These are phyloP conservation scores for Zhuqinia jingwanae DNA, from an alignment of 2,888 invertebrate species.

Conservation along the genomic window DNA sequence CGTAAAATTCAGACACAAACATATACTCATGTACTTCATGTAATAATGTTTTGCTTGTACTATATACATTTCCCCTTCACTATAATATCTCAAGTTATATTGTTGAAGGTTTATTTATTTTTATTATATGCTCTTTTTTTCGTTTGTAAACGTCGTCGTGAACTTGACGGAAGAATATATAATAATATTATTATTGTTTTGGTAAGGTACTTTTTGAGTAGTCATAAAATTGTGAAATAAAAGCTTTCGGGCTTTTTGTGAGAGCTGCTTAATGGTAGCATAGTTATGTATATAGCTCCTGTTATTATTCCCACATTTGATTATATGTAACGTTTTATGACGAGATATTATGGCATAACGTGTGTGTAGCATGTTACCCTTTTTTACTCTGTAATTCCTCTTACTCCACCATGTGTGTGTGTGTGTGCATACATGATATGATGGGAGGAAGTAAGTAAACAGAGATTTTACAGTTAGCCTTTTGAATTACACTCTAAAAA, in stretches of 20 bases:
- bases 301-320: background rate
- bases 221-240: conserved; percentile 57
- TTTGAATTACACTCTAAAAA: conserved; percentile 55
- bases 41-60: background rate
- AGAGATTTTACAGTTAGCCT: conserved; percentile 64
- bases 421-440: background rate
- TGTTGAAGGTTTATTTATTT: background rate
- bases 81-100: background rate
- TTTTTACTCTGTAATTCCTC: background rate
- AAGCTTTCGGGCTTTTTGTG: conserved; percentile 24
- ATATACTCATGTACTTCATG: background rate
- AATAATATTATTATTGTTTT: background rate
- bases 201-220: background rate
- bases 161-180: background rate
- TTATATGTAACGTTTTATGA: conserved; percentile 30
- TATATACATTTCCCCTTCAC: background rate
- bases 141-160: background rate
- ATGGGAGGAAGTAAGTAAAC: conserved; percentile 28
- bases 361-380: background rate
- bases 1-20: conserved; percentile 42
- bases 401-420: background rate
- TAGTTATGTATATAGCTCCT: no score
- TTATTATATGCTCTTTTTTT: no score
- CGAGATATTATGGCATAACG: conserved; percentile 25
- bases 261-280: background rate